These are phyloP conservation scores for Petroica traversi DNA, from an alignment of 2,113 vertebrate genomes.

Conservation along the genomic window DNA sequence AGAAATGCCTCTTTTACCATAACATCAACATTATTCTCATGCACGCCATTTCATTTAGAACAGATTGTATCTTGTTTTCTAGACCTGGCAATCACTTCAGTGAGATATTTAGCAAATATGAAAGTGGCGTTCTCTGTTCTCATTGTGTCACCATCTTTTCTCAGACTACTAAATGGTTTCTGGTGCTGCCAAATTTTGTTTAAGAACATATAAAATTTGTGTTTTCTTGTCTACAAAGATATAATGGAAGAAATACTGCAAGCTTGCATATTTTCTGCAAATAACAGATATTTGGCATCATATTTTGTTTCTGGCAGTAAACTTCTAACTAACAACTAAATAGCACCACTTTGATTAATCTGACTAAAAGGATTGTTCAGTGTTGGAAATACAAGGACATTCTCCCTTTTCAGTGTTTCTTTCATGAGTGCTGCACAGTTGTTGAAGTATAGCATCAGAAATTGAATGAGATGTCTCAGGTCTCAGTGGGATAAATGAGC, in stretches of 20 bases:
- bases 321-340: background rate
- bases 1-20: background rate
- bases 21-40: background rate
- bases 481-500: background rate
- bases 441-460: background rate
- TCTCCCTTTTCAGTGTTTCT: background rate
- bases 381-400: background rate
- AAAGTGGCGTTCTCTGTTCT: background rate
- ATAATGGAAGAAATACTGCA: background rate
- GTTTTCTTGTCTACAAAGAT: background rate
- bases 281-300: background rate
- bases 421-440: background rate
- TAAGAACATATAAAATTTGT: background rate
- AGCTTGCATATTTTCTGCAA: background rate
- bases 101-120: background rate
- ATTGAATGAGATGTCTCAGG: background rate
- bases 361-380: background rate
- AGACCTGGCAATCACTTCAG: background rate
- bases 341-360: background rate
- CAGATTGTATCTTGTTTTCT: conserved; percentile 27
- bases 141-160: background rate
- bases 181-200: background rate
- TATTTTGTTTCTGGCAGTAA: background rate
- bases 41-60: background rate
- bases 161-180: background rate